Conservation (phyloP, 2,113 vertebrate species). For the Lamprotornis superbus region DNA sequence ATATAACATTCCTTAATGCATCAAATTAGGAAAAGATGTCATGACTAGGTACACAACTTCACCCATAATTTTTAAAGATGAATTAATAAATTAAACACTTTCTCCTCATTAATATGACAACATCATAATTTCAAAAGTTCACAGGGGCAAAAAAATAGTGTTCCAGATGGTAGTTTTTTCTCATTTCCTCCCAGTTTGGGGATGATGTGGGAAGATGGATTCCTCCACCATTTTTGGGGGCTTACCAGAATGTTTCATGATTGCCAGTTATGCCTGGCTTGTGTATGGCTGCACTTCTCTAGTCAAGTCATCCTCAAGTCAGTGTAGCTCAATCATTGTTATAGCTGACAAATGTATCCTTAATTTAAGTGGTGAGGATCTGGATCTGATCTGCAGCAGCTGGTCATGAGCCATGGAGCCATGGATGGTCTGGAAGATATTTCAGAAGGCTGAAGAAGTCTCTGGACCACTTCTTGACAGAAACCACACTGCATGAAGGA, state of each 20-base stretch:
- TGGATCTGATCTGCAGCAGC: neutral
- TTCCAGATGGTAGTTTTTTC: neutral
- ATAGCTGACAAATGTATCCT: neutral
- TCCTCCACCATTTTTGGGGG: neutral
- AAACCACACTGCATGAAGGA: neutral
- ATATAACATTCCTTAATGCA: slow-evolving; percentile 32
- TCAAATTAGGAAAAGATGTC: slow-evolving; percentile 50
- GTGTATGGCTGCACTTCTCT: neutral
- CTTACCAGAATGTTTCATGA: neutral
- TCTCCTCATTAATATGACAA: neutral
- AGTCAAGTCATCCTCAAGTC: neutral
- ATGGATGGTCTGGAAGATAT: neutral
- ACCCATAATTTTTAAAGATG: slow-evolving; percentile 24
- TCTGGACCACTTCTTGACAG: neutral
- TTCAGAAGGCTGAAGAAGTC: neutral
- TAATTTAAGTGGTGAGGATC: neutral
- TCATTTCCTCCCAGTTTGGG: neutral
- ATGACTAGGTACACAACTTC: slow-evolving; percentile 21
- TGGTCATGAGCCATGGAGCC: neutral
- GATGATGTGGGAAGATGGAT: neutral
- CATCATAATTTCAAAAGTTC: neutral
- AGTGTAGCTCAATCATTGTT: neutral
- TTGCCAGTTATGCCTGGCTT: neutral
- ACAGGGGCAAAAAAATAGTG: neutral
- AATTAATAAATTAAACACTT: slow-evolving; percentile 29